These are phyloP conservation scores for Pseudonaja textilis DNA, from an alignment of 2,113 vertebrate species.

Conservation along the genomic window DNA sequence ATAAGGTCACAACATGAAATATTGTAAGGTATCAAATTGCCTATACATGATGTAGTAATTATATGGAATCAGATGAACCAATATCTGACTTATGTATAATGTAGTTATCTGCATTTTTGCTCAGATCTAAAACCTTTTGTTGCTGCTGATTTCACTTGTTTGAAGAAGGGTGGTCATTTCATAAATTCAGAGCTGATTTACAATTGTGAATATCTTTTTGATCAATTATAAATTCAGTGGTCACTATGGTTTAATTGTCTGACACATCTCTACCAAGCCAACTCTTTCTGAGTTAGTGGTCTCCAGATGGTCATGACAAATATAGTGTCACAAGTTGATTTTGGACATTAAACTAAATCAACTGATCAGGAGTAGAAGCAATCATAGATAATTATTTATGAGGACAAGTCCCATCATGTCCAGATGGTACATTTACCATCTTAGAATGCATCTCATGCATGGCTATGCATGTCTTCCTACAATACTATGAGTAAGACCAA, in stretches of 20 bases:
- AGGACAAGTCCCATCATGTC: not conserved
- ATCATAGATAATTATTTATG: not conserved
- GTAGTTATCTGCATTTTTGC: not conserved
- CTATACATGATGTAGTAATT: not conserved
- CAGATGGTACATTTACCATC: not conserved
- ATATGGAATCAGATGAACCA: not conserved
- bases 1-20: not conserved
- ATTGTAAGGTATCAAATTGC: not conserved
- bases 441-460: not conserved
- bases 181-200: not conserved
- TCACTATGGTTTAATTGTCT: not conserved
- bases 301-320: not conserved
- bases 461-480: not conserved
- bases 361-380: not conserved
- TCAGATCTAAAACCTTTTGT: not conserved
- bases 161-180: not conserved
- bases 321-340: not conserved
- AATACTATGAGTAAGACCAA: not conserved
- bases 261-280: not conserved
- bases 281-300: not conserved
- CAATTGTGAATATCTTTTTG: not conserved
- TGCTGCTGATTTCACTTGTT: not conserved
- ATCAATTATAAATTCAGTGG: not conserved
- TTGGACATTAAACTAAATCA: not conserved
- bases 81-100: not conserved